phyloP scores from a whole-genome alignment of 2,113 vertebrate genomes.

The Chaetorhynchus papuensis region DNA sequence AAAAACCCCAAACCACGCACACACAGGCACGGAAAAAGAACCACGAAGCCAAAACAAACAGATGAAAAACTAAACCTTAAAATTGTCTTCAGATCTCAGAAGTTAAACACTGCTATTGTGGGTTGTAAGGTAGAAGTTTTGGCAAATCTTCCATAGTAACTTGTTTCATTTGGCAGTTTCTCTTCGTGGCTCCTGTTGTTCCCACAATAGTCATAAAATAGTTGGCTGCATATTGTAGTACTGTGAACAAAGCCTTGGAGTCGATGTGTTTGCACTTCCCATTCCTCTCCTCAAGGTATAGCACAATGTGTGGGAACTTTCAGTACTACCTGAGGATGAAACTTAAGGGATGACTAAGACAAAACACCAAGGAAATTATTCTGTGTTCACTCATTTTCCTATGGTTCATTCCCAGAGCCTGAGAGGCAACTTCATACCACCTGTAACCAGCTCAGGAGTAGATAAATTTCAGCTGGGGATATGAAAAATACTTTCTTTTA shows the following conservation, averaged over 20 bases:
- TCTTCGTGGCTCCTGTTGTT: background rate
- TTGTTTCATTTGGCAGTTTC: background rate
- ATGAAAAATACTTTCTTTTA: background rate
- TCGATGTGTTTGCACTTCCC: background rate
- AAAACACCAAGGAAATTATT: background rate
- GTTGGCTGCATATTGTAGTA: background rate
- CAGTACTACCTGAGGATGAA: background rate
- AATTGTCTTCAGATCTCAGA: background rate
- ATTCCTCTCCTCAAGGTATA: background rate
- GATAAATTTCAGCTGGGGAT: background rate
- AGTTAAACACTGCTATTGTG: background rate
- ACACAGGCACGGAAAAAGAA: rapidly evolving
- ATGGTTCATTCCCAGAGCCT: background rate
- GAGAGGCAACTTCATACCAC: background rate
- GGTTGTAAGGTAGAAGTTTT: background rate
- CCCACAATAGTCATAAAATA: background rate
- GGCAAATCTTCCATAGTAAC: background rate
- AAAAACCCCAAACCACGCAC: background rate
- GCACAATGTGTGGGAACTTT: background rate
- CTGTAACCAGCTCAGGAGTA: background rate
- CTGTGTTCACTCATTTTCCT: background rate
- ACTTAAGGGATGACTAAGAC: background rate
- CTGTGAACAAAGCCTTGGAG: background rate
- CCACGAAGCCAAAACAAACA: background rate
- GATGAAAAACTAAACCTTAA: background rate